phyloP scores from a whole-genome alignment of 1,140 invertebrate genomes.

The Bombus consobrinus region DNA sequence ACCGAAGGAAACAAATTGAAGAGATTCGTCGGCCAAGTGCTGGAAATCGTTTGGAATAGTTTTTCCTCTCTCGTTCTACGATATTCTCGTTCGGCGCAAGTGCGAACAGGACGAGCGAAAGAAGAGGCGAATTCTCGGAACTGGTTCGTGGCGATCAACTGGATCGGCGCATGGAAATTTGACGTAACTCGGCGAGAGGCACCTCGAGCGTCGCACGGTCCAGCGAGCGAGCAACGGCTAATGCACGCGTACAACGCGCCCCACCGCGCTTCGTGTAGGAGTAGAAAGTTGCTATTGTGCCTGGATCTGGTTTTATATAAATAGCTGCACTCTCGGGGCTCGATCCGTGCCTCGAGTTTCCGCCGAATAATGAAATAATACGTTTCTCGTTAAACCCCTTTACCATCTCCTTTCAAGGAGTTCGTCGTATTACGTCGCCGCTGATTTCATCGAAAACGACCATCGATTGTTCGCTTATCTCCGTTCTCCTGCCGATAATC shows the following conservation, averaged over 20 bases:
- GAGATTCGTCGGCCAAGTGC: background rate
- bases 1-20: fast-evolving
- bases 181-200: slow-evolving; percentile 1
- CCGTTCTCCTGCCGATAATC: background rate
- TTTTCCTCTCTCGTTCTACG: background rate
- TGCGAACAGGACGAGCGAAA: background rate
- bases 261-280: slow-evolving; percentile 72
- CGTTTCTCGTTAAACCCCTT: background rate
- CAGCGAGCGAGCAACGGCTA: slow-evolving; percentile 22
- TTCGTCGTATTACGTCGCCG: too few species aligned
- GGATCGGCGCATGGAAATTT: background rate
- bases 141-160: background rate
- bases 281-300: slow-evolving; percentile 78
- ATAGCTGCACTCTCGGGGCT: slow-evolving; percentile 66
- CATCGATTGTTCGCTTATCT: background rate
- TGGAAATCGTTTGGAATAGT: background rate
- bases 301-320: slow-evolving; percentile 77
- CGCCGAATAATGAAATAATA: slow-evolving; percentile 58
- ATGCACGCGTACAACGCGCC: slow-evolving; percentile 42
- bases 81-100: background rate
- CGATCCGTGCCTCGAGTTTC: slow-evolving; percentile 50
- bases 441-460: background rate
- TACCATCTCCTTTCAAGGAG: too few species aligned
- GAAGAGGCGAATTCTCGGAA: too few species aligned
- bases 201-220: slow-evolving; percentile 28